Evolutionary conservation across 2,888 invertebrate species (phyloP), one percentile per base, ranked within the genome.

Genomic region (Rotaria sp.): DNA sequence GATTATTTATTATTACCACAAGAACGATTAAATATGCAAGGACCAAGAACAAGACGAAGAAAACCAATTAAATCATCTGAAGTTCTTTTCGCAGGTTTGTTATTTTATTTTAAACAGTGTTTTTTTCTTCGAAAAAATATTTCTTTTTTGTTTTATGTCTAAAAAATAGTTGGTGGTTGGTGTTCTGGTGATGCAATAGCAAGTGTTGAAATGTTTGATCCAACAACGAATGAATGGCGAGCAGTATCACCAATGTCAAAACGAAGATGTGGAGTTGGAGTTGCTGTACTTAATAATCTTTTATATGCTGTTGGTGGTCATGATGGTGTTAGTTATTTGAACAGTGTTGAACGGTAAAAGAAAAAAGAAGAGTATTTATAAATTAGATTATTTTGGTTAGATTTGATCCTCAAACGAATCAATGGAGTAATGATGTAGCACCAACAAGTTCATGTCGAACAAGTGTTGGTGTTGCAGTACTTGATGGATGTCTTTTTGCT

Each of bases 221-320:
- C 97, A 0, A 95, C 95, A 90, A 95, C 95, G 1, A 94, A 94
- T 88, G 97, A 97, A 92, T 99, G 99, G 99, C 95, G 96, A 92
- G 96, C 97, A 95, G 97, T 98, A 4, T 97, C 97, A 50, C 96
- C 97, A 0, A 99, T 99, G 98, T 95, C 95, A 90, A 99, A 98
- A 92, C 92, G 98, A 87, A 93, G 98, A n/a, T 99, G 98, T 92
- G 97, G 98, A 24, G 98, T 99, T 2, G 98, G 98, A 52, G 99
- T 99, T 38, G 97, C 97, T 67, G 98, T 99, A 45, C 93, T 98
- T 85, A 96, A 96, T 92, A 97, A 97, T 92, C 93, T 96, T 87
- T 92, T 99, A 52, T 99, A 99, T 92, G 98, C 99, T 1, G 97
- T 99, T 11, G 98, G 98, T 30, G 93, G 93, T 0, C 98, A 99